Evolutionary conservation across 2,797 vertebrate genomes (phyloP).

Genomic region (Leptoclinus maculatus): DNA sequence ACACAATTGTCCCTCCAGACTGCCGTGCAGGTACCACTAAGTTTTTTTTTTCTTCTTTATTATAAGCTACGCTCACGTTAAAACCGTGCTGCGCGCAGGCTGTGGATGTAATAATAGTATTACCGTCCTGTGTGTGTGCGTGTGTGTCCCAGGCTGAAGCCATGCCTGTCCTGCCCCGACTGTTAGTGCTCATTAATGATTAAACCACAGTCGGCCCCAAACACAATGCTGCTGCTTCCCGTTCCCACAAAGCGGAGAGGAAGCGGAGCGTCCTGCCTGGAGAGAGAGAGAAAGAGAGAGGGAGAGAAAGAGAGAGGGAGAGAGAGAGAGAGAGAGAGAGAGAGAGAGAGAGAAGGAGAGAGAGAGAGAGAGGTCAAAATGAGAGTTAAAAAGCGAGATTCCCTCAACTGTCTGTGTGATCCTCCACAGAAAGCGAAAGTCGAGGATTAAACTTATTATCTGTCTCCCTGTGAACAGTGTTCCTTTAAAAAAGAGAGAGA

Average conservation of each 20-base stretch:
- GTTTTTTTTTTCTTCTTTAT: not conserved
- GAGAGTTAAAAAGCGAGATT: slow-evolving; percentile 65
- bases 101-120: slow-evolving; percentile 37
- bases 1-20: slow-evolving; percentile 6
- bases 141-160: slow-evolving; percentile 52
- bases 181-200: slow-evolving; percentile 78
- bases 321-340: not conserved
- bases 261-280: slow-evolving; percentile 79
- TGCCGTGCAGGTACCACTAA: not conserved
- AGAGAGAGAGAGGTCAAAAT: slow-evolving; percentile 40
- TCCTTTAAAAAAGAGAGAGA: not conserved
- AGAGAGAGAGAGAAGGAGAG: not conserved
- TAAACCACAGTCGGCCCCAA: slow-evolving; percentile 72
- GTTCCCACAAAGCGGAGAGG: slow-evolving; percentile 81
- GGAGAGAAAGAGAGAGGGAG: not conserved
- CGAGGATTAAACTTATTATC: slow-evolving; percentile 26
- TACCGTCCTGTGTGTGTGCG: slow-evolving; percentile 56
- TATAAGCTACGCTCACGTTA: slow-evolving; percentile 23
- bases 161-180: slow-evolving; percentile 51
- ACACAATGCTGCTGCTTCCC: slow-evolving; percentile 84
- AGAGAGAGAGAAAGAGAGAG: not conserved
- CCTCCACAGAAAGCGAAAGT: slow-evolving; percentile 38
- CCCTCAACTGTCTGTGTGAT: slow-evolving; percentile 56
- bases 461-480: slow-evolving; percentile 21
- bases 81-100: not conserved